These are phyloP conservation scores for Greenwoodochromis staneri DNA, from an alignment of 2,113 vertebrate species.

Conservation along the genomic window DNA sequence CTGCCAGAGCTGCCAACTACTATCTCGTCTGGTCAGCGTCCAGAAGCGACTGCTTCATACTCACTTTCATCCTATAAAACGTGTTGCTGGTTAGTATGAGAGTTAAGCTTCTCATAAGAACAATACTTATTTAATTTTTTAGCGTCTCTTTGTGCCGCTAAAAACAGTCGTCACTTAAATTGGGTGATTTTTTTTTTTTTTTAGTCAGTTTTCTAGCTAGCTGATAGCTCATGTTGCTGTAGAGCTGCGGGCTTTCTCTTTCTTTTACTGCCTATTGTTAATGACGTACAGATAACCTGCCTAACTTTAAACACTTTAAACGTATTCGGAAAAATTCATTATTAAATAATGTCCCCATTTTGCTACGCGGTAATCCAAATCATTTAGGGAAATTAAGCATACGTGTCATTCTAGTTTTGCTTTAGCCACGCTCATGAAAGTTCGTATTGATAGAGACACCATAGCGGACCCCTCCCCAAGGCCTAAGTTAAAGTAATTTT, in stretches of 20 bases:
- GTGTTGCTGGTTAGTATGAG: background rate
- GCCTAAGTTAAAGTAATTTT: background rate
- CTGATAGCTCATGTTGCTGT: background rate
- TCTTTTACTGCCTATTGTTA: background rate
- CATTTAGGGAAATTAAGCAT: background rate
- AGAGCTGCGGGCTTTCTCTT: background rate
- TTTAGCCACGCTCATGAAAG: background rate
- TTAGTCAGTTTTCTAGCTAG: background rate
- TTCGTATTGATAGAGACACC: background rate
- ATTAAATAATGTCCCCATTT: background rate
- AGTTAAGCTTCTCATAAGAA: background rate
- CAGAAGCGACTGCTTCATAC: accelerated
- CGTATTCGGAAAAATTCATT: background rate
- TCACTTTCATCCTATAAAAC: background rate
- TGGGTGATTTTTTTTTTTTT: background rate
- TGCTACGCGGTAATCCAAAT: background rate
- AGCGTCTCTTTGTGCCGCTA: background rate
- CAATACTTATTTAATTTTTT: too few species aligned
- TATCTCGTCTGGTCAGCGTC: accelerated
- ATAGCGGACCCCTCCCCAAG: background rate
- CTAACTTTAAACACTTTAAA: background rate
- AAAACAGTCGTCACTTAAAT: background rate
- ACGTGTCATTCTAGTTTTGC: background rate
- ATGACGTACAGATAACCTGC: background rate
- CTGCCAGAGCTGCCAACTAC: background rate